Conservation (phyloP, 2,888 invertebrate genomes). For the Ceriagrion tenellum region DNA sequence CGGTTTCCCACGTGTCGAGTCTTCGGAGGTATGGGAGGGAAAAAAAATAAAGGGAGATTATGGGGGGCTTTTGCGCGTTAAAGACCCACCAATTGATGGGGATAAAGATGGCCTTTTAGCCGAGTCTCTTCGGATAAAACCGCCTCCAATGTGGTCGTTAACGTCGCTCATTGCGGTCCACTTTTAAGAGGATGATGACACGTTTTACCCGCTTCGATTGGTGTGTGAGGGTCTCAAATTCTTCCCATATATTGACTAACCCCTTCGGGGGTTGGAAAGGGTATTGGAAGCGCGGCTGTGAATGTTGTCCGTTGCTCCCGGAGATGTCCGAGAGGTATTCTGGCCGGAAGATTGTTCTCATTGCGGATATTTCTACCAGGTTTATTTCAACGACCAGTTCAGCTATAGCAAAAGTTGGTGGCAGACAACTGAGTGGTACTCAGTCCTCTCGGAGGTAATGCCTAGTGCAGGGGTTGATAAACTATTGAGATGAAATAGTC, state of each 20-base stretch:
- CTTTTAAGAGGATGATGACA: conserved; percentile 63
- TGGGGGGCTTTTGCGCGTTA: conserved; percentile 16
- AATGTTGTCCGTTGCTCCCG: background rate
- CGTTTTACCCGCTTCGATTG: conserved; percentile 6
- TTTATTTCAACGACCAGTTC: too few species aligned
- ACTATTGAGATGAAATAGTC: too few species aligned
- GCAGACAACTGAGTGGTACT: too few species aligned
- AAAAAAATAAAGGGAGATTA: background rate
- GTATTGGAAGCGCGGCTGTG: background rate
- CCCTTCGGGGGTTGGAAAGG: background rate
- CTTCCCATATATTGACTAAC: background rate
- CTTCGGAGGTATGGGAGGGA: background rate
- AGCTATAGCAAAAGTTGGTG: too few species aligned
- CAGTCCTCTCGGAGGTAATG: too few species aligned
- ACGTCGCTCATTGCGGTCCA: conserved; percentile 49
- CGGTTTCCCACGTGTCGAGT: conserved; percentile 62
- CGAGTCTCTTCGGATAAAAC: background rate
- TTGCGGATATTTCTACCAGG: background rate
- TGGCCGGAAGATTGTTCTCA: background rate
- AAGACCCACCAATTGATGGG: background rate
- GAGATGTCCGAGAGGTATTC: background rate
- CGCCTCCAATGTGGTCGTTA: conserved; percentile 36
- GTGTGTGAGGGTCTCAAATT: background rate
- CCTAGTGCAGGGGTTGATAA: too few species aligned
- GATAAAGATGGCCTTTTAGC: background rate